Evolutionary conservation across 2,113 vertebrate genomes (phyloP).

Genomic region (Notiomystis cincta): DNA sequence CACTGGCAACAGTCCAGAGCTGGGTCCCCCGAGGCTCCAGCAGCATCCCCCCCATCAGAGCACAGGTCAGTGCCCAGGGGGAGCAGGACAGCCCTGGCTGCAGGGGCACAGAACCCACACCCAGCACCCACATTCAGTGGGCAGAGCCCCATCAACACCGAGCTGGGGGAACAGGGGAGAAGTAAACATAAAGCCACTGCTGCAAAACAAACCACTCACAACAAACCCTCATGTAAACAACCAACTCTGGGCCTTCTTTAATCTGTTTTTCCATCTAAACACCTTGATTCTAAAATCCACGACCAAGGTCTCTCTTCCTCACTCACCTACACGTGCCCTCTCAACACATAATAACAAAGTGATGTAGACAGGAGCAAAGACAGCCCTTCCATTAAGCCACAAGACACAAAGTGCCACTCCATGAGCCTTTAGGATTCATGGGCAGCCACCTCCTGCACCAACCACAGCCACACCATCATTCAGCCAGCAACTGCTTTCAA

Average conservation of each 20-base stretch:
- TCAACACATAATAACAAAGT: background rate
- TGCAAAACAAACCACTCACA: background rate
- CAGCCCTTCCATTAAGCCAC: background rate
- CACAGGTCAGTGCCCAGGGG: background rate
- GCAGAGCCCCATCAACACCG: background rate
- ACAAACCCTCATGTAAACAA: background rate
- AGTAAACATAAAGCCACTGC: background rate
- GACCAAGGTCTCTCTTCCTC: background rate
- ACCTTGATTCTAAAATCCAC: background rate
- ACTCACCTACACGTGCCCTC: accelerated
- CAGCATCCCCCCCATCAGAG: accelerated
- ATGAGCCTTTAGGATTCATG: background rate
- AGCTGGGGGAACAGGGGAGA: background rate
- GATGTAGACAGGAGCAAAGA: background rate
- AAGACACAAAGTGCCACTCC: background rate
- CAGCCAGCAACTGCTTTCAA: background rate
- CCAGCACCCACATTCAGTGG: background rate
- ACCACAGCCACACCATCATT: background rate
- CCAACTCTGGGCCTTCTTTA: too few relatives aligned
- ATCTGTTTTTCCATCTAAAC: background rate
- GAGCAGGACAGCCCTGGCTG: too few relatives aligned
- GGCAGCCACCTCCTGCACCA: accelerated
- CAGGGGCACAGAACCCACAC: too few relatives aligned
- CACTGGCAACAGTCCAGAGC: background rate
- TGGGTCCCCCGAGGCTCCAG: accelerated